Base-by-base conservation (phyloP, 2,888 invertebrate species). In the Idaea straminata region DNA sequence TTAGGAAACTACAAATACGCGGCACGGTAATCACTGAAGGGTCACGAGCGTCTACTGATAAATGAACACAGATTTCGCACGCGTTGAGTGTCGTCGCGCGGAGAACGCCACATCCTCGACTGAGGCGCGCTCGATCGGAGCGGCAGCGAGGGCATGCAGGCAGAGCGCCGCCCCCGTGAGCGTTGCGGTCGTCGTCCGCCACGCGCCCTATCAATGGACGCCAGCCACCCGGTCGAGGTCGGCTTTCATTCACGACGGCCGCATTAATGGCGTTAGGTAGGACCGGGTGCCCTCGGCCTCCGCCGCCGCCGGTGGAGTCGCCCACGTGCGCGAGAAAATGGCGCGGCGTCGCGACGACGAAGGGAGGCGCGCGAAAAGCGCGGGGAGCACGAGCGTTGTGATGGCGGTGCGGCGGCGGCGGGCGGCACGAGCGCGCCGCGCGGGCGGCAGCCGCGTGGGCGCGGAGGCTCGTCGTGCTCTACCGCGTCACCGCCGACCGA, bases 281-380 rank as follows among this genome's bases (percentile, higher is more conserved):
- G 81, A 84, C 83, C 84, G 83, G 83, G 86, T 86, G 91, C 86
- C 88, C 86, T 88, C 87, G 84, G 73, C 83, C 77, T 79, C 66
- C 66, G 69, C 61, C 65, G 83, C 80, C 82, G 25, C 80, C 82
- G 83, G 74, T 76, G 76, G 77, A 80, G 86, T 87, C 91, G 91
- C 92, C 92, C 91, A 91, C 92, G 91, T 92, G 92, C 92, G 92
- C 92, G 88, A 80, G 91, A 86, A 91, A 91, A 91, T 91, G 91
- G 92, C 92, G 92, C 91, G 91, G 86, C 88, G 88, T 88, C 89
- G 89, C 87, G 87, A 84, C 88, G 88, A 75, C 82, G 77, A 85
- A 88, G 87, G 87, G 82, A 91, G 86, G 88, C 90, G 91, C 91
- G 90, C 88, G 91, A 91, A 92, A 91, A 91, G 88, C 86, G 87